Percentiles rank a stretch among this genome's conserved stretches.
These are phyloP conservation scores for Galeopterus variegatus DNA, from an alignment of 2,113 vertebrate species.

Conservation along the genomic window DNA sequence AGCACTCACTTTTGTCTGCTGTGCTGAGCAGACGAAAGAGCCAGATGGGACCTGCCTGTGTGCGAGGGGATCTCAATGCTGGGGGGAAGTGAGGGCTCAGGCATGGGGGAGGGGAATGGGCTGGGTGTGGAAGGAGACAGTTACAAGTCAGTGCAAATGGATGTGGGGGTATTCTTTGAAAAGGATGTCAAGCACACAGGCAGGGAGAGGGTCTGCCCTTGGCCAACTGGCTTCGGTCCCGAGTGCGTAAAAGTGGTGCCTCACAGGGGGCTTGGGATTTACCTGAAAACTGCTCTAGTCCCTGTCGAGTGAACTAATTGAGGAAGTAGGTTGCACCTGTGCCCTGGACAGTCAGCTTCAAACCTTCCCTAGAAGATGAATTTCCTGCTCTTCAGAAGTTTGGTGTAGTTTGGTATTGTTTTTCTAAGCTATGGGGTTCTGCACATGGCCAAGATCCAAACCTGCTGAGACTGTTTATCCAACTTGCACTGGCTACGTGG, in stretches of 20 bases:
- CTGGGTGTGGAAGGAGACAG: background rate
- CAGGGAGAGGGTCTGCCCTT: background rate
- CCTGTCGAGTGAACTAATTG: background rate
- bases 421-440: background rate
- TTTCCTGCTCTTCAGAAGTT: background rate
- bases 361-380: background rate
- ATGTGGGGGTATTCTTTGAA: background rate
- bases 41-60: conserved; percentile 5
- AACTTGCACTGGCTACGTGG: background rate
- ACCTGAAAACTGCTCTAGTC: background rate
- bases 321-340: background rate
- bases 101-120: background rate
- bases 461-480: background rate
- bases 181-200: background rate
- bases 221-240: background rate
- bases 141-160: background rate
- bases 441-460: background rate
- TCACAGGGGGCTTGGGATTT: background rate
- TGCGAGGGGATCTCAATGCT: background rate
- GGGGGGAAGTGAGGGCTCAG: conserved; percentile 63
- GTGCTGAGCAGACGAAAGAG: conserved; percentile 76
- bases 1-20: conserved; percentile 72
- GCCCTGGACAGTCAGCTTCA: background rate
- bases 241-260: background rate
- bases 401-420: background rate